A percentile compares a stretch with the other conserved stretches of the same genome.
phyloP scores from a whole-genome alignment of 2,888 invertebrate genomes.

The Bibio marci region DNA sequence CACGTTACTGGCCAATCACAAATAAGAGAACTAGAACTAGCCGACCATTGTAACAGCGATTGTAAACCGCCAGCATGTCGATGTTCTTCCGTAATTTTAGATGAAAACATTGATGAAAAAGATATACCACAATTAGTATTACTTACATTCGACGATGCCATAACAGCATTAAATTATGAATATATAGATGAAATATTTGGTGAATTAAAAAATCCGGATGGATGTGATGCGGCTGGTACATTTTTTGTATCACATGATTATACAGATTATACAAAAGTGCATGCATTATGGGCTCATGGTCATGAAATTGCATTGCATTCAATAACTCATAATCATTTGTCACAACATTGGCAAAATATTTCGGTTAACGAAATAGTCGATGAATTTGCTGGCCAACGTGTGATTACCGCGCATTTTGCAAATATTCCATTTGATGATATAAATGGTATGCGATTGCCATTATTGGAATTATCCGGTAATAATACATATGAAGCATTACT shows the following conservation, averaged over 20 bases:
- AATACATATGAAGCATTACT: constrained; percentile 32
- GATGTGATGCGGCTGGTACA: constrained; percentile 42
- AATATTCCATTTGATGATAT: constrained; percentile 28
- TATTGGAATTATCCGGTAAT: constrained; percentile 37
- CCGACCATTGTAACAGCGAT: too few species aligned
- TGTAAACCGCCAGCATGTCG: constrained; percentile 22
- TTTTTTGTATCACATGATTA: constrained; percentile 59
- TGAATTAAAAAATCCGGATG: constrained; percentile 42
- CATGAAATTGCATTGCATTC: constrained; percentile 57
- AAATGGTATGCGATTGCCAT: constrained; percentile 35
- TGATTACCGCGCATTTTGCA: constrained; percentile 29
- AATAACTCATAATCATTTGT: constrained; percentile 37
- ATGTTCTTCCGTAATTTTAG: constrained; percentile 19
- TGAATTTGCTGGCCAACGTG: constrained; percentile 43
- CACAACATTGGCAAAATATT: constrained; percentile 40
- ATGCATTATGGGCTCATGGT: constrained; percentile 36
- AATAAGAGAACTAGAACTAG: too few species aligned
- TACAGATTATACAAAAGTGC: constrained; percentile 43
- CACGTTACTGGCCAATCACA: too few species aligned
- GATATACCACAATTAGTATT: constrained; percentile 38
- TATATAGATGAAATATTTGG: constrained; percentile 36
- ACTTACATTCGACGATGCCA: constrained; percentile 48
- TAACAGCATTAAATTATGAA: constrained; percentile 35
- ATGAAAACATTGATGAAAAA: constrained; percentile 14
- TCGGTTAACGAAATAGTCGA: constrained; percentile 30